Evolutionary conservation across 2,888 invertebrate species (phyloP).

Genomic region (Nomada ferruginata): DNA sequence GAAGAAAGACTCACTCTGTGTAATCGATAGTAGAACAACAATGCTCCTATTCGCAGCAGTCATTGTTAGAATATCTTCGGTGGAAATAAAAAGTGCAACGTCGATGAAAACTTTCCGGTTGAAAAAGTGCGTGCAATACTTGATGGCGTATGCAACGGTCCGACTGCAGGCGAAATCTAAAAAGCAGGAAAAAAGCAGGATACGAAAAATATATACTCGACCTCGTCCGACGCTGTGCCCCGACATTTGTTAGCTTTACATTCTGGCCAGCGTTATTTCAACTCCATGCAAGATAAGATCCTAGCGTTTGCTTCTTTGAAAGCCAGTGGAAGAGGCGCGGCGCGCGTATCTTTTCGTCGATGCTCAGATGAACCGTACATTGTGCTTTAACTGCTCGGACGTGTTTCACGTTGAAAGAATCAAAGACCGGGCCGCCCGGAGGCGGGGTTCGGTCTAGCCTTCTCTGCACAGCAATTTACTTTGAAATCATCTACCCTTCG

Average conservation of each 20-base stretch:
- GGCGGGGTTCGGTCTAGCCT: constrained; percentile 53
- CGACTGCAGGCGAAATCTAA: background rate
- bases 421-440: constrained; percentile 57
- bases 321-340: constrained; percentile 33
- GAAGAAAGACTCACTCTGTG: background rate
- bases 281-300: constrained; percentile 21
- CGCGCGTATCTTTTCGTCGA: constrained; percentile 43
- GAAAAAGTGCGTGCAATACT: constrained; percentile 6
- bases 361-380: constrained; percentile 54
- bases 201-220: background rate
- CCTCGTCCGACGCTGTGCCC: background rate
- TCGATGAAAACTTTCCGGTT: constrained; percentile 24
- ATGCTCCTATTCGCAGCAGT: background rate
- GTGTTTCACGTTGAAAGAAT: constrained; percentile 69
- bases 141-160: background rate
- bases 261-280: constrained; percentile 19
- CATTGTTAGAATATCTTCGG: background rate
- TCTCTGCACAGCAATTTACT: constrained; percentile 74
- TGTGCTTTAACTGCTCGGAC: constrained; percentile 63
- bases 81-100: constrained; percentile 16
- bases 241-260: constrained; percentile 2
- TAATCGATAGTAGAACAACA: background rate
- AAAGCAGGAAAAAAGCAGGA: background rate
- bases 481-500: constrained; percentile 75
- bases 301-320: constrained; percentile 30